Evolutionary conservation across 2,888 invertebrate genomes (phyloP).

Genomic region (Andrena flavipes): DNA sequence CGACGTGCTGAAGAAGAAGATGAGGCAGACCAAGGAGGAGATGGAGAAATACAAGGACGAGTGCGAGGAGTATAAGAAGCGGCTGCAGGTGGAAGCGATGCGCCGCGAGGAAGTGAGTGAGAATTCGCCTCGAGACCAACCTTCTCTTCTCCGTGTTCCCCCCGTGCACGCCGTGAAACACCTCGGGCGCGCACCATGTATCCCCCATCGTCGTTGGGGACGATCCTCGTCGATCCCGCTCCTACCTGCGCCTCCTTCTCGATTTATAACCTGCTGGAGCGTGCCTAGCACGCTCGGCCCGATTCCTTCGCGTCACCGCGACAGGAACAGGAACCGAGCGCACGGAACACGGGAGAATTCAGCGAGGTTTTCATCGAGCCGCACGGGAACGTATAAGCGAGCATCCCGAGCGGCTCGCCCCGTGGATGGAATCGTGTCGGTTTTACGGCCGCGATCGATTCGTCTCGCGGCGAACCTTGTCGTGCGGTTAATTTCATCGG

Average conservation of each 20-base stretch:
- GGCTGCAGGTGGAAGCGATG: slow-evolving; percentile 97
- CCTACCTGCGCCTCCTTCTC: background rate
- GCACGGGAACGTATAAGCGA: background rate
- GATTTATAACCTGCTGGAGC: slow-evolving; percentile 18
- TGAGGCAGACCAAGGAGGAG: slow-evolving; percentile 99
- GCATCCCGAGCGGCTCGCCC: no score
- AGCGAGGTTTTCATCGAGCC: background rate
- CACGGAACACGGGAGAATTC: background rate
- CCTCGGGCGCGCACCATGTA: background rate
- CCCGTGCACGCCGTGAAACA: background rate
- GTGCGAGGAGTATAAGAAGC: slow-evolving; percentile 97
- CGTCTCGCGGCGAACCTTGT: background rate
- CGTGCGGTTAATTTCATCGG: slow-evolving; percentile 32
- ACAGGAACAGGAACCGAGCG: slow-evolving; percentile 6
- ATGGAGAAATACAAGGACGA: slow-evolving; percentile 99
- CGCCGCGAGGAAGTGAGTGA: slow-evolving; percentile 98
- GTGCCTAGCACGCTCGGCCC: background rate
- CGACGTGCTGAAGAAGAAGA: slow-evolving; percentile 99
- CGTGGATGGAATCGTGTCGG: slow-evolving; percentile 7
- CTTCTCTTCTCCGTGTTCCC: slow-evolving; percentile 1
- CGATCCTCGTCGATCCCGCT: background rate
- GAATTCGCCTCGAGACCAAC: slow-evolving; percentile 27
- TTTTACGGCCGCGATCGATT: background rate
- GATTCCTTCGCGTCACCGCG: slow-evolving; percentile 10
- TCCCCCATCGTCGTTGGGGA: background rate